phyloP scores from a whole-genome alignment of 2,113 vertebrate genomes.

The Gambusia affinis region DNA sequence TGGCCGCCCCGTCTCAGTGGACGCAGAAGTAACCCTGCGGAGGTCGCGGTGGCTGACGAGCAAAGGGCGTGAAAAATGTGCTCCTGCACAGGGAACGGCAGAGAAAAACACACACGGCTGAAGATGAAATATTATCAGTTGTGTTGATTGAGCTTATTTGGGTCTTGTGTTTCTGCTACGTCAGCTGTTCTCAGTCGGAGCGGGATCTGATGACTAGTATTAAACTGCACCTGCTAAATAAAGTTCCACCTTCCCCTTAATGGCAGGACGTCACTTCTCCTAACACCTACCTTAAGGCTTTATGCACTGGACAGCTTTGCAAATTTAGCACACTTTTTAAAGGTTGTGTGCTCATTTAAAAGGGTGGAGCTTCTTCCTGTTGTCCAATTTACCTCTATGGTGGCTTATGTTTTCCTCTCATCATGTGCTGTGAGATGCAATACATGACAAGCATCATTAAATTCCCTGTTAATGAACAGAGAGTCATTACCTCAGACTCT shows the following conservation, averaged over 20 bases:
- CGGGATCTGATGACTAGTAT: conserved; percentile 77
- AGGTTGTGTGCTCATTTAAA: conserved; percentile 66
- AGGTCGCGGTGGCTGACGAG: conserved; percentile 29
- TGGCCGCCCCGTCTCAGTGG: neutral
- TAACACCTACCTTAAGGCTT: conserved; percentile 58
- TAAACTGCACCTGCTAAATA: conserved; percentile 81
- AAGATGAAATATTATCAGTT: conserved; percentile 77
- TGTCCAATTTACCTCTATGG: conserved; percentile 29
- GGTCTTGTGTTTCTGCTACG: conserved; percentile 65
- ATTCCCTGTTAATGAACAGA: conserved; percentile 37
- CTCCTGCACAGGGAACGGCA: conserved; percentile 21
- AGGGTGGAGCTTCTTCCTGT: conserved; percentile 3
- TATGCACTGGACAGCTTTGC: conserved; percentile 62
- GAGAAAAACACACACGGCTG: conserved; percentile 24
- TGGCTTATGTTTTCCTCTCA: conserved; percentile 17
- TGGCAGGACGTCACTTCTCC: conserved; percentile 56
- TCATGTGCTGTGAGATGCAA: conserved; percentile 36
- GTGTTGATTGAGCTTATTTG: conserved; percentile 81
- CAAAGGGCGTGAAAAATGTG: conserved; percentile 57
- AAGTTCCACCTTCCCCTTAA: conserved; percentile 48
- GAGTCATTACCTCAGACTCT: conserved; percentile 42
- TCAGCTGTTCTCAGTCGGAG: conserved; percentile 71
- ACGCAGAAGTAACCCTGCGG: conserved; percentile 31
- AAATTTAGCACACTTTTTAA: conserved; percentile 72
- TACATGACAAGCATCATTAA: conserved; percentile 47